Evolutionary conservation across 2,888 invertebrate species (phyloP), one percentile per base, ranked within the genome.

Genomic region (Tolmerus cingulatus): DNA sequence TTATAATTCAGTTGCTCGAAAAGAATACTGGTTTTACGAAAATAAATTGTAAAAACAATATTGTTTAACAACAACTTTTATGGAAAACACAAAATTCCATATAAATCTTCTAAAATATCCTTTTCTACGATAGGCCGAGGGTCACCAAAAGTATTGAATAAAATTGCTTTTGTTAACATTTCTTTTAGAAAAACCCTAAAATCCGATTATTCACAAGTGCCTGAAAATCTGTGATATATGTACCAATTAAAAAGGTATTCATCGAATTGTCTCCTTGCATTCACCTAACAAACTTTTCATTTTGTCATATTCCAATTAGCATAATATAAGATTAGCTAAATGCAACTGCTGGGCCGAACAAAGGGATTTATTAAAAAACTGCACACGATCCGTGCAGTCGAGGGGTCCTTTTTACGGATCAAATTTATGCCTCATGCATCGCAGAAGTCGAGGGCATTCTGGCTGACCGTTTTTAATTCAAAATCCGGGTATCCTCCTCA

Each of bases 381-480:
- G 43, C 78, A 78, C 78, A 40, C 23, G 43, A 81, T 51, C 14
- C 5, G 5, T 4, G n/a, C n/a, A 79, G 8, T 30, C n/a, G 23
- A 27, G 55, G 30, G 34, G 30, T 8, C 19, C 23, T 30, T 51
- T 55, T 55, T 40, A 51, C 16, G 34, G n/a, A 55, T 23, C 82
- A 57, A 55, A 82, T 82, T 82, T 55, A 81, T 84, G 66, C 34
- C n/a, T 66, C 51, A 30, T 66, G 43, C 66, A 84, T 84, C 27
- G 40, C 51, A 43, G 40, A 74, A 84, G 27, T 84, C 84, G 37
- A 16, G 37, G 19, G 40, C 23, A 66, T 40, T 84, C 19, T 57
- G 66, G 84, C 34, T 84, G 84, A 66, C 84, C 84, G 74, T 74
- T 84, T 84, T 84, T 84, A 84, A 84, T 84, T 74, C 84, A 12